Evolutionary conservation across 2,797 vertebrate species (phyloP), one percentile per base, ranked within the genome.

Genomic region (Ibycter americanus): DNA sequence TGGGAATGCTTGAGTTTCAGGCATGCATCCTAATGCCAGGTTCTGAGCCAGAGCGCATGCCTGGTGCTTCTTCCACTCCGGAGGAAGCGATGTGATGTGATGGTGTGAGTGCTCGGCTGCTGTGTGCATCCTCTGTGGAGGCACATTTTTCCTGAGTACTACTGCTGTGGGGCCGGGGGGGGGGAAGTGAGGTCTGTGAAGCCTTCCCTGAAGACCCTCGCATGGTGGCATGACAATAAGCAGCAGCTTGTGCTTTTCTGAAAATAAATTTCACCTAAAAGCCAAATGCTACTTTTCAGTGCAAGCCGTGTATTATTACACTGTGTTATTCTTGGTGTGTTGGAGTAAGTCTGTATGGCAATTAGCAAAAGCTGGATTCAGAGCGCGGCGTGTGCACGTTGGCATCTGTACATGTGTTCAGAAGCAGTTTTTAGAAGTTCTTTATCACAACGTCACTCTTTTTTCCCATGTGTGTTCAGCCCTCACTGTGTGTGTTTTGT

Each of bases 31-130:
- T 27, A 8, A 15, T 19, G 54, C 40, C n/a, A 5, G 40, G 32
- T 23, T 22, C 25, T 34, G 65, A 83, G 76, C 59, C 7, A 8
- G 19, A 36, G 25, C 0, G 0, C 0, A 0, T 59, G 32, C 23
- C 38, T 56, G 29, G 12, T 14, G 66, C 20, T 78, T 38, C 12
- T 61, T 9, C 40, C 14, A 0, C 15, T 46, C 36, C 0, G 7
- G 32, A 63, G 54, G 40, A 29, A 12, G 47, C 0, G 1, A 4
- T 44, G 72, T 7, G 40, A 2, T 26, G 54, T 27, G 76, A 22
- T 49, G 68, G 1, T 34, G 79, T 6, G 78, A 84, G 38, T 70
- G 11, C 54, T 32, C 1, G 10, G 62, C 46, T 54, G 70, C 38
- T 51, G 15, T 2, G 31, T 34, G 73, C 5, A 0, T 49, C 76